Evolutionary conservation across 30 jellyfish, hydroid and myxozoan genomes (phyloP).

Genomic region (Sanderia malayensis): DNA sequence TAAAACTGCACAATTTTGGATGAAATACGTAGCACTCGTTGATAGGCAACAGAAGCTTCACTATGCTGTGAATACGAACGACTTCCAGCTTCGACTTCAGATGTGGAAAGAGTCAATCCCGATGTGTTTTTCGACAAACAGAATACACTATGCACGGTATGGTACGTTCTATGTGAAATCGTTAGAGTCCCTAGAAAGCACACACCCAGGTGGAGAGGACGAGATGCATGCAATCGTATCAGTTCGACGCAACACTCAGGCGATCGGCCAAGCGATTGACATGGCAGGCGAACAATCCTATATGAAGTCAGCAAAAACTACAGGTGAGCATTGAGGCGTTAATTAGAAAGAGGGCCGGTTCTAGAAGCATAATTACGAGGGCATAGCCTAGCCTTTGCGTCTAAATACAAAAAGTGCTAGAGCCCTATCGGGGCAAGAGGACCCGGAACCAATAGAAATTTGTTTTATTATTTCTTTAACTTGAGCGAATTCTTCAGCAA

Average conservation of each 20-base stretch:
- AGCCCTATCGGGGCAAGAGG: conserved; percentile 1
- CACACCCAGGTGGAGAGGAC: conserved; percentile 19
- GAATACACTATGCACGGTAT: conserved; percentile 9
- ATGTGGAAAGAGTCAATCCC: conserved; percentile 17
- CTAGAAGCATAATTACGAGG: not conserved
- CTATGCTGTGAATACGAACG: conserved; percentile 6
- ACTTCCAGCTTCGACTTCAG: conserved; percentile 5
- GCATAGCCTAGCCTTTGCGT: not conserved
- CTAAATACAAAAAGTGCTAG: not conserved
- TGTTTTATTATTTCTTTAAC: not conserved
- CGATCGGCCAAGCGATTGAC: conserved; percentile 7
- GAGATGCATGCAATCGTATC: conserved; percentile 11
- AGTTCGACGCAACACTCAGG: conserved; percentile 23
- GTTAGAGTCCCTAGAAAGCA: conserved; percentile 7
- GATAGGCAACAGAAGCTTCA: conserved; percentile 21
- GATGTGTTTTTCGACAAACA: conserved; percentile 2
- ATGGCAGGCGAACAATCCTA: conserved; percentile 13
- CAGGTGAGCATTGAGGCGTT: conserved; percentile 10
- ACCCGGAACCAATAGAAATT: no score
- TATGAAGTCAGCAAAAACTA: not conserved
- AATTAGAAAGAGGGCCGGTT: not conserved
- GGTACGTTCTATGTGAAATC: conserved; percentile 13
- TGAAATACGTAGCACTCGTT: conserved; percentile 1
- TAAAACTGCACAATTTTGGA: conserved; percentile 16
- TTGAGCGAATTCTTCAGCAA: not conserved